A percentile compares a stretch with the other conserved stretches of the same genome.
Conservation (phyloP, 2,113 vertebrate genomes). For the Pseudonaja textilis region DNA sequence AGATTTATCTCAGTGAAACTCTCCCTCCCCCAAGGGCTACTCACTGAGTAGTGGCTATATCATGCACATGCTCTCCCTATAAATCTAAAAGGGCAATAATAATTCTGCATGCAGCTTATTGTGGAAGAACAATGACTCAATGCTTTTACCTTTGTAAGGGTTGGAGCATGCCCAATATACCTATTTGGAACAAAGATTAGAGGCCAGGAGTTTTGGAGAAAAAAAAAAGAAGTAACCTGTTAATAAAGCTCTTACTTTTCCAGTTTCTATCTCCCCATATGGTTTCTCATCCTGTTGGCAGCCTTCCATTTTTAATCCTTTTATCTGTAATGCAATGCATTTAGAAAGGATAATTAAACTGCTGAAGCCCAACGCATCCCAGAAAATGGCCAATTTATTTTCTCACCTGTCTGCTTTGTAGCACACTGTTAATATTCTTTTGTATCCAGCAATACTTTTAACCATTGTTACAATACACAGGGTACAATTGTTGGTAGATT, state of each 20-base stretch:
- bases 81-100: neutral
- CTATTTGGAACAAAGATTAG: slow-evolving; percentile 46
- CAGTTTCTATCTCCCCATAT: slow-evolving; percentile 41
- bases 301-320: slow-evolving; percentile 54
- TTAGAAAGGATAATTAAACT: slow-evolving; percentile 57
- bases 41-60: neutral
- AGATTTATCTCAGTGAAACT: neutral
- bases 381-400: slow-evolving; percentile 47
- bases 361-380: slow-evolving; percentile 40
- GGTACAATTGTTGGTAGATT: slow-evolving; percentile 51
- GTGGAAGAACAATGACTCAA: neutral
- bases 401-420: slow-evolving; percentile 41
- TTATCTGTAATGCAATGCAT: slow-evolving; percentile 56
- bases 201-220: slow-evolving; percentile 26
- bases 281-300: slow-evolving; percentile 24
- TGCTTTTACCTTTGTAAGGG: neutral
- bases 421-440: slow-evolving; percentile 54
- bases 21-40: neutral
- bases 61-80: neutral
- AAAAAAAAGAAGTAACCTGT: slow-evolving; percentile 34
- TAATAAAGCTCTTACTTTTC: slow-evolving; percentile 42
- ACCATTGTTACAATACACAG: slow-evolving; percentile 31
- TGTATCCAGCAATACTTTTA: slow-evolving; percentile 55
- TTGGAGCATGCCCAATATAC: slow-evolving; percentile 20
- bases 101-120: neutral